Evolutionary conservation across 2,797 vertebrate species (phyloP).

Genomic region (Gymnopithys bicolor): DNA sequence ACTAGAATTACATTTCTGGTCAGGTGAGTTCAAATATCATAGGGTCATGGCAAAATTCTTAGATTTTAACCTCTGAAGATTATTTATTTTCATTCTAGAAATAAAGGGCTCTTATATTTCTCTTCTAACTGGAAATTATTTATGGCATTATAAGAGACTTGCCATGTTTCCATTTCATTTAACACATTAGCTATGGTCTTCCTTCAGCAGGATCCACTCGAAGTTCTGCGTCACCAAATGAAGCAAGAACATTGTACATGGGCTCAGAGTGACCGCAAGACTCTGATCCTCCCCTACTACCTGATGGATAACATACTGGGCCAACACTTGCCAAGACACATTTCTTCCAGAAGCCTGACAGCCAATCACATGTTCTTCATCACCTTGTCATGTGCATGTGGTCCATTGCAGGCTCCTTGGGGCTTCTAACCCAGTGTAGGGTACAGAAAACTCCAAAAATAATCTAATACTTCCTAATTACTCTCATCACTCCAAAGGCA

Average conservation of each 20-base stretch:
- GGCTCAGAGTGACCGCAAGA: not conserved
- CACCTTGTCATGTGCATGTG: not conserved
- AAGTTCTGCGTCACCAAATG: not conserved
- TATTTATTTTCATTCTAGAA: not conserved
- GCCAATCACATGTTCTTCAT: not conserved
- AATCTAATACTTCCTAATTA: not conserved
- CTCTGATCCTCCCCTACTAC: not conserved
- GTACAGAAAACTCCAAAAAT: not conserved
- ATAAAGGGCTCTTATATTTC: not conserved
- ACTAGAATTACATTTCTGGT: not conserved
- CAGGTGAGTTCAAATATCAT: not conserved
- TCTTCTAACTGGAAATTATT: not conserved
- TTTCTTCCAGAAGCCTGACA: not conserved
- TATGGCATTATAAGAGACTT: not conserved
- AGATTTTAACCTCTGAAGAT: not conserved
- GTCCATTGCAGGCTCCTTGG: not conserved
- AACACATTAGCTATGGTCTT: not conserved
- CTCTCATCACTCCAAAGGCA: not conserved
- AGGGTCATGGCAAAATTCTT: not conserved
- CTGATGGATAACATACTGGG: not conserved
- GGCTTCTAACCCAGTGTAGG: not conserved
- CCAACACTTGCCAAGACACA: not conserved
- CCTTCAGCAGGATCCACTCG: not conserved
- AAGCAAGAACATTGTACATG: not conserved
- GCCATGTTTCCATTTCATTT: constrained; percentile 8